Evolutionary conservation across 2,113 vertebrate species (phyloP).

Genomic region (Macquaria ambigua): DNA sequence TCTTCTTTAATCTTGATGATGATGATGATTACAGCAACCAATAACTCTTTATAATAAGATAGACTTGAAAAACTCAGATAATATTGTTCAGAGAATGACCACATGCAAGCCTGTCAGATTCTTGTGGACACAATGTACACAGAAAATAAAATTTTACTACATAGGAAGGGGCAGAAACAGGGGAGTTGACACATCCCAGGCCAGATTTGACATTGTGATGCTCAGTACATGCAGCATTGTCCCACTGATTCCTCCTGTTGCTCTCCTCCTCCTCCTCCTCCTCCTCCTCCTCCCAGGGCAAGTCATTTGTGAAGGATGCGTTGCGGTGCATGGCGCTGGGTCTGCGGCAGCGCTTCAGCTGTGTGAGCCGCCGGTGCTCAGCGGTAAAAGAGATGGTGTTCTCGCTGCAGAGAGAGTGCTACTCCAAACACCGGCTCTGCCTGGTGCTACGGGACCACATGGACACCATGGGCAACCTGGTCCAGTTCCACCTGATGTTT

Average conservation of each 20-base stretch:
- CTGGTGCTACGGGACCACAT: conserved; percentile 90
- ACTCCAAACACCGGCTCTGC: conserved; percentile 94
- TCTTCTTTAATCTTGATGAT: too few relatives aligned
- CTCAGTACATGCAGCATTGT: not conserved
- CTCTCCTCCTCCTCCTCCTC: not conserved
- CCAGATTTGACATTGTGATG: not conserved
- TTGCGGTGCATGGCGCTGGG: conserved; percentile 95
- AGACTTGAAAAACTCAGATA: too few relatives aligned
- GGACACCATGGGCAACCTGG: conserved; percentile 93
- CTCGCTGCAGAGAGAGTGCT: conserved; percentile 94
- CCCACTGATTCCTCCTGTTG: not conserved
- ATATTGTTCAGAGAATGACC: not conserved
- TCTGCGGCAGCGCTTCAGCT: conserved; percentile 94
- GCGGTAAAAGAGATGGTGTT: conserved; percentile 94
- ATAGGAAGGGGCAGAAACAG: not conserved
- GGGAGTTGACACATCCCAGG: not conserved
- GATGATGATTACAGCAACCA: too few relatives aligned
- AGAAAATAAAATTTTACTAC: not conserved
- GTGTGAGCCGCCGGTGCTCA: conserved; percentile 94
- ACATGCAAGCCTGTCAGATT: not conserved
- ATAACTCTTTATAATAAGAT: too few relatives aligned
- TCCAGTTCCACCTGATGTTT: conserved; percentile 95
- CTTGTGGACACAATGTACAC: not conserved
- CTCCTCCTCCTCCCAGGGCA: conserved; percentile 86
- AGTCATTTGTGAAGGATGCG: conserved; percentile 95